Conservation (phyloP, 2,888 invertebrate genomes). For the Melinaea menophilus region DNA sequence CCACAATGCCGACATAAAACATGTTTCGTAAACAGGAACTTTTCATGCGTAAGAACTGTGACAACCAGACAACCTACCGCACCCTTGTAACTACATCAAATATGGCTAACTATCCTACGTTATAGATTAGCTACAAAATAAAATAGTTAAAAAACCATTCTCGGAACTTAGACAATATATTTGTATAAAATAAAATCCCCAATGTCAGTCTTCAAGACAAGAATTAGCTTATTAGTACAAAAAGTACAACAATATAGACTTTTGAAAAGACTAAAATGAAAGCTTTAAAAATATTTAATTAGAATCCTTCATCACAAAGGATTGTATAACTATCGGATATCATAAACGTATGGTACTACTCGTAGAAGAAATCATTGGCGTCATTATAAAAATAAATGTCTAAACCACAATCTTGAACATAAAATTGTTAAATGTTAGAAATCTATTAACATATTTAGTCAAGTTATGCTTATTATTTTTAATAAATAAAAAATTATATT, state of each 20-base stretch:
- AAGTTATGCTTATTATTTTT: too few relatives aligned
- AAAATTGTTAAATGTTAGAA: too few relatives aligned
- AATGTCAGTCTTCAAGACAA: too few relatives aligned
- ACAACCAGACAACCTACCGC: conserved; percentile 30
- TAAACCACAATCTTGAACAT: too few relatives aligned
- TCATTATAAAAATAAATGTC: not conserved
- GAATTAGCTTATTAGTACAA: too few relatives aligned
- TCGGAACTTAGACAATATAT: too few relatives aligned
- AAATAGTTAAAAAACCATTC: not conserved
- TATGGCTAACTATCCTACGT: conserved; percentile 1
- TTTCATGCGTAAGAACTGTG: conserved; percentile 38
- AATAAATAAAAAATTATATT: too few relatives aligned
- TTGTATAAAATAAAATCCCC: too few relatives aligned
- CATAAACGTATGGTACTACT: conserved; percentile 41
- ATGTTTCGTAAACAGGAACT: conserved; percentile 71
- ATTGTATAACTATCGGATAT: conserved; percentile 28
- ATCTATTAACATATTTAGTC: too few relatives aligned
- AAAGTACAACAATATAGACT: too few relatives aligned
- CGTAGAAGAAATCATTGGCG: conserved; percentile 38
- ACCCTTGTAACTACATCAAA: conserved; percentile 28
- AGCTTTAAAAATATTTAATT: conserved; percentile 8
- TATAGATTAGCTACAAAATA: not conserved
- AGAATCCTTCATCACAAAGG: conserved; percentile 17
- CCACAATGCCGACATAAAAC: conserved; percentile 64
- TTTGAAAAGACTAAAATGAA: too few relatives aligned